Percentiles rank a stretch among this genome's conserved stretches.
Conservation (phyloP, 2,797 vertebrate species). For the Tiaroga cobitis region DNA sequence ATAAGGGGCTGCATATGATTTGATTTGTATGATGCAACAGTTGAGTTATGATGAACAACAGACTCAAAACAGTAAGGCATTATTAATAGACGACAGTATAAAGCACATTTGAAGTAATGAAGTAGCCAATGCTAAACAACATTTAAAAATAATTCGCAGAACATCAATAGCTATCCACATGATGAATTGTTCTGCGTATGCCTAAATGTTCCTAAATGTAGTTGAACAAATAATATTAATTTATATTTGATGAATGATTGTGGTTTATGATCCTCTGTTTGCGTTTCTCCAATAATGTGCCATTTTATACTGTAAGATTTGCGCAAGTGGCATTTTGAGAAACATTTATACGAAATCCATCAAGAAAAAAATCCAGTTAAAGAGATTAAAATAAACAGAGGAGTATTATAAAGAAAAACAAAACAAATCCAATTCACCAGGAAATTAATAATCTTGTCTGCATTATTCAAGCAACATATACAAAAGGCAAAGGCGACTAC, state of each 20-base stretch:
- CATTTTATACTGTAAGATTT: not conserved
- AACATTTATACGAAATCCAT: conserved; percentile 3
- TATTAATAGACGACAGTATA: not conserved
- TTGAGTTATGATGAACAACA: not conserved
- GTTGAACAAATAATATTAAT: conserved; percentile 21
- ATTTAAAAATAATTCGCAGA: conserved; percentile 23
- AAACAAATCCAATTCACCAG: not conserved
- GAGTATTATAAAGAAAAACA: conserved; percentile 15
- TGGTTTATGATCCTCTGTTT: conserved; percentile 34
- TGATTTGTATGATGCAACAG: not conserved
- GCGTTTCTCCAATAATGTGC: conserved; percentile 26
- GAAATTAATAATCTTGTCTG: conserved; percentile 34
- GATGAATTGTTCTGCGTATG: not conserved
- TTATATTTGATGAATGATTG: conserved; percentile 30
- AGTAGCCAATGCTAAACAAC: not conserved
- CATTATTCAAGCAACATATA: conserved; percentile 14
- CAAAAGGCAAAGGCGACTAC: conserved; percentile 5
- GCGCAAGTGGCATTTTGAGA: conserved; percentile 16
- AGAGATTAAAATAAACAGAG: conserved; percentile 21
- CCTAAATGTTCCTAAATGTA: conserved; percentile 35
- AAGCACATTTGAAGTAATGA: not conserved
- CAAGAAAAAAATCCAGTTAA: conserved; percentile 18
- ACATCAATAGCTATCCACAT: conserved; percentile 22
- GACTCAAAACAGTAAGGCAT: not conserved
- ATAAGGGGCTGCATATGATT: not conserved